A percentile compares a stretch with the other conserved stretches of the same genome.
Evolutionary conservation across 1,140 invertebrate genomes (phyloP).

Genomic region (Stegodyphus dumicola): DNA sequence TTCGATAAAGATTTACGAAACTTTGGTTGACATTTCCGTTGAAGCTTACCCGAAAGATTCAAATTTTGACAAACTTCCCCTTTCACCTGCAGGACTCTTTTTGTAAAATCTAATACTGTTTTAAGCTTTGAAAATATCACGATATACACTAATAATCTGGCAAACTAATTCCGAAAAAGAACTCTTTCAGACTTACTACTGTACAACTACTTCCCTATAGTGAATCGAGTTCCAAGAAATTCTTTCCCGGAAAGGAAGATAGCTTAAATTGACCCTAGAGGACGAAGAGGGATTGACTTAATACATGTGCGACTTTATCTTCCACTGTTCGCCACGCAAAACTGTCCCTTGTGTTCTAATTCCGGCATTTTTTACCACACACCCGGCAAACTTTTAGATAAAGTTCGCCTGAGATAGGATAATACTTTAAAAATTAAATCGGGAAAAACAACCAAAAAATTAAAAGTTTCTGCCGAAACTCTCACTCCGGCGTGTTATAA

Average conservation of each 20-base stretch:
- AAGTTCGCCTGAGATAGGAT: constrained; percentile 34
- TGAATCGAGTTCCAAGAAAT: neutral
- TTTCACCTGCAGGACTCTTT: too few relatives aligned
- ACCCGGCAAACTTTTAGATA: constrained; percentile 11
- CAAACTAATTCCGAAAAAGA: too few relatives aligned
- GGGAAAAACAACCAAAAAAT: neutral
- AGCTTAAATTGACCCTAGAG: constrained; percentile 50
- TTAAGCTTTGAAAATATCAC: too few relatives aligned
- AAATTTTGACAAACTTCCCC: too few relatives aligned
- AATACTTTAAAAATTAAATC: constrained; percentile 24
- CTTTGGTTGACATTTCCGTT: too few relatives aligned
- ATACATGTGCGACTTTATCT: constrained; percentile 47
- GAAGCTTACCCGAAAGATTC: too few relatives aligned
- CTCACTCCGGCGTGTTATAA: constrained; percentile 29
- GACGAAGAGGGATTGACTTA: constrained; percentile 6
- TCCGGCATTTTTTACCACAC: constrained; percentile 23
- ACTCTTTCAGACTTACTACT: too few relatives aligned
- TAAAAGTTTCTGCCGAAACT: neutral
- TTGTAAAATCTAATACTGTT: too few relatives aligned
- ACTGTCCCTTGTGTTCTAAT: constrained; percentile 43
- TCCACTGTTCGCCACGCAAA: neutral
- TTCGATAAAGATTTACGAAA: too few relatives aligned
- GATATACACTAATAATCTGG: too few relatives aligned
- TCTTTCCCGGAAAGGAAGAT: constrained; percentile 23
- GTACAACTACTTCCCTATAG: neutral